A percentile compares a stretch with the other conserved stretches of the same genome.
Evolutionary conservation across 1,140 invertebrate genomes (phyloP).

Genomic region (Maniola jurtina): DNA sequence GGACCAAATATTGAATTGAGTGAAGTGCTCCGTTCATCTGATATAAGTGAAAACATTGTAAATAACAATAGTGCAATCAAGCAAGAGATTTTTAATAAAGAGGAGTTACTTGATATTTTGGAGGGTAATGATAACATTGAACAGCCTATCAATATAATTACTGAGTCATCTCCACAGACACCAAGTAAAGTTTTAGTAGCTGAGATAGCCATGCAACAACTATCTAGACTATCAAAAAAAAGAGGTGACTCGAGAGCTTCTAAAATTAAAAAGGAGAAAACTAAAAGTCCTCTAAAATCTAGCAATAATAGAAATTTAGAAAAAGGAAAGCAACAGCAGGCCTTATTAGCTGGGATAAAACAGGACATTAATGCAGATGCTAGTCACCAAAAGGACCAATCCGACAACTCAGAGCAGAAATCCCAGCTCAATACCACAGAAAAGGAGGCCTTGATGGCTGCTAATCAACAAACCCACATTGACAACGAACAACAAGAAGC

Average conservation of each 20-base stretch:
- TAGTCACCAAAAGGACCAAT: slow-evolving; percentile 9
- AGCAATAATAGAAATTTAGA: not conserved
- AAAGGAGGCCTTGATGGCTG: not conserved
- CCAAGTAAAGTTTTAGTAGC: slow-evolving; percentile 38
- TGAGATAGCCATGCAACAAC: slow-evolving; percentile 57
- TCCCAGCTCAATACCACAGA: not conserved
- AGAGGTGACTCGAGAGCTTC: slow-evolving; percentile 20
- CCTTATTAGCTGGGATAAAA: not conserved
- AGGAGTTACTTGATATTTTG: slow-evolving; percentile 68
- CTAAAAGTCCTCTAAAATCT: not conserved
- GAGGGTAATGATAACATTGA: slow-evolving; percentile 63
- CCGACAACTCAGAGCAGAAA: slow-evolving; percentile 39
- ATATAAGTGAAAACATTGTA: slow-evolving; percentile 49
- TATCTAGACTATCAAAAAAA: slow-evolving; percentile 38
- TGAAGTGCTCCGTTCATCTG: slow-evolving; percentile 59
- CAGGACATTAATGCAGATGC: slow-evolving; percentile 5
- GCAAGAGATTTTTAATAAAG: slow-evolving; percentile 72
- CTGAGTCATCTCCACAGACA: not conserved
- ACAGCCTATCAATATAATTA: slow-evolving; percentile 20
- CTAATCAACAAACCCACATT: not conserved
- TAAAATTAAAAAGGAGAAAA: slow-evolving; percentile 23
- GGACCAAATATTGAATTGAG: slow-evolving; percentile 64
- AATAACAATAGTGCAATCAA: slow-evolving; percentile 58
- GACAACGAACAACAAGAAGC: slow-evolving; percentile 7
- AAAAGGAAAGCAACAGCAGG: slow-evolving; percentile 6